Evolutionary conservation across 1,140 invertebrate genomes (phyloP).

Genomic region (Panagrolaimus sp.): DNA sequence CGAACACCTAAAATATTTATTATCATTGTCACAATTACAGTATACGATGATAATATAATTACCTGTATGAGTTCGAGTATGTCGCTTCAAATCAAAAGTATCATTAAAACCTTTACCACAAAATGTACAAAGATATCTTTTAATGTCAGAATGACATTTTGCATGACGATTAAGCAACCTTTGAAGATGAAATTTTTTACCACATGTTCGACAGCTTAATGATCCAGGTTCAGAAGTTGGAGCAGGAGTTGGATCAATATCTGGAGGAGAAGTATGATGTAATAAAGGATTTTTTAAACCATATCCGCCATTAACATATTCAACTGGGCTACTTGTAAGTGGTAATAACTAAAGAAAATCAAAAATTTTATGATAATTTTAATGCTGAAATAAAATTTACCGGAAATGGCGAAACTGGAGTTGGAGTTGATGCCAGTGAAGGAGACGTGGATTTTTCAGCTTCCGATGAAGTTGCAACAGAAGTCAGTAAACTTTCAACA

Average conservation of each 20-base stretch:
- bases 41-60: constrained; percentile 22
- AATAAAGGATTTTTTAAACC: constrained; percentile 87
- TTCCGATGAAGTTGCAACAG: constrained; percentile 7
- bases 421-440: constrained; percentile 3
- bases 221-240: constrained; percentile 32
- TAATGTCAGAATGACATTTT: constrained; percentile 97
- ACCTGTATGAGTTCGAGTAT: constrained; percentile 97
- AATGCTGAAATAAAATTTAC: neutral
- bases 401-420: constrained; percentile 13
- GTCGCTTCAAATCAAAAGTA: constrained; percentile 95
- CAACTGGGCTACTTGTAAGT: constrained; percentile 67
- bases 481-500: constrained; percentile 21
- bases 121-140: constrained; percentile 95
- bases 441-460: neutral
- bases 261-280: constrained; percentile 23
- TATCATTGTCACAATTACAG: too few species aligned
- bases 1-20: constrained; percentile 70
- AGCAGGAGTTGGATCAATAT: constrained; percentile 30
- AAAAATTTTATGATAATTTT: constrained; percentile 10
- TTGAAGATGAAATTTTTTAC: constrained; percentile 74
- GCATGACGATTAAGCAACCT: constrained; percentile 93
- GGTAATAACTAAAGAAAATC: constrained; percentile 31
- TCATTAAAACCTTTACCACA: constrained; percentile 99
- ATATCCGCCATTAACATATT: constrained; percentile 96
- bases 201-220: constrained; percentile 53